phyloP scores from a whole-genome alignment of 2,797 vertebrate genomes.

The Pseudochirops corinnae region DNA sequence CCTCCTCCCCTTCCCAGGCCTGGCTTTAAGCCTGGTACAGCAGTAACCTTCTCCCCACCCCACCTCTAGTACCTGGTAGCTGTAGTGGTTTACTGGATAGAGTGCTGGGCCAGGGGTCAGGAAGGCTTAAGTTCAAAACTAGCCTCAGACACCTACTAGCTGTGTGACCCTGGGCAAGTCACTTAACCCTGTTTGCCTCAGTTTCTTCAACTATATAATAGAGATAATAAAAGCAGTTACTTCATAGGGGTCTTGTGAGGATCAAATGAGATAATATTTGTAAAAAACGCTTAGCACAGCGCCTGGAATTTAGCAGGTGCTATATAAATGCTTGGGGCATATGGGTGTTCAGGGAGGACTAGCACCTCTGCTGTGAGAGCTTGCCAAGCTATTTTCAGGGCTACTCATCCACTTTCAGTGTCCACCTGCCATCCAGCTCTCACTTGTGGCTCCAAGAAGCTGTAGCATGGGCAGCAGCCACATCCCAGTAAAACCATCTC shows the following conservation, averaged over 20 bases:
- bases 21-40: not conserved
- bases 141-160: not conserved
- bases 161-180: not conserved
- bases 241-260: not conserved
- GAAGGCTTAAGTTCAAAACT: not conserved
- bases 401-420: not conserved
- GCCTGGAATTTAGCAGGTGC: not conserved
- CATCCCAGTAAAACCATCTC: not conserved
- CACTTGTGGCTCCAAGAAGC: not conserved
- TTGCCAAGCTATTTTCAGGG: not conserved
- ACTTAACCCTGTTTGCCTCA: not conserved
- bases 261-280: not conserved
- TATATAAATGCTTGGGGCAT: not conserved
- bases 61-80: not conserved
- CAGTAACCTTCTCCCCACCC: not conserved
- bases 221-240: not conserved
- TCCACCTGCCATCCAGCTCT: not conserved
- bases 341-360: not conserved
- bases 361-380: not conserved
- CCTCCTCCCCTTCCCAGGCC: not conserved
- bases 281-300: not conserved
- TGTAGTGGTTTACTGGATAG: not conserved
- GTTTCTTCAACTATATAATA: not conserved
- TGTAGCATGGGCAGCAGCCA: not conserved
- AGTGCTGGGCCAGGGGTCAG: not conserved